Evolutionary conservation across 1,140 invertebrate genomes (phyloP).

Genomic region (Teleogryllus occipitalis): DNA sequence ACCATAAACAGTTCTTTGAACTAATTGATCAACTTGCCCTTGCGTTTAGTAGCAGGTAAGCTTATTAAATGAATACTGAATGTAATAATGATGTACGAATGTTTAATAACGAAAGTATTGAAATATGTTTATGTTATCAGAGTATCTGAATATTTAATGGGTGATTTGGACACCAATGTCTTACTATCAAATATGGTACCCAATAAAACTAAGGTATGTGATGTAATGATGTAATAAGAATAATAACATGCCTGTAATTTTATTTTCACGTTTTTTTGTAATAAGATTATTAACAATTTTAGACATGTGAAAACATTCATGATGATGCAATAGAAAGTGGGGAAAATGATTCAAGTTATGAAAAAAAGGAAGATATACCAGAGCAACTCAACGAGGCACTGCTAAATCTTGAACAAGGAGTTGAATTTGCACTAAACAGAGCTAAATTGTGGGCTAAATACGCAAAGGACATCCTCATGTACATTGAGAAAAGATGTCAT

Average conservation of each 20-base stretch:
- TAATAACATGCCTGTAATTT: too few species aligned
- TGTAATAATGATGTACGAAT: neutral
- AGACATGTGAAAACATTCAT: slow-evolving; percentile 35
- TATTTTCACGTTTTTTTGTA: too few species aligned
- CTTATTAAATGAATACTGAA: neutral
- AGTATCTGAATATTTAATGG: slow-evolving; percentile 49
- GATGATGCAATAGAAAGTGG: slow-evolving; percentile 26
- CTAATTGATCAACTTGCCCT: slow-evolving; percentile 45
- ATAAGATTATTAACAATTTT: neutral
- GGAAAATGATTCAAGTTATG: slow-evolving; percentile 12
- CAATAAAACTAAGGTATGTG: slow-evolving; percentile 33
- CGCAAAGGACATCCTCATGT: slow-evolving; percentile 44
- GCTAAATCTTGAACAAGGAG: slow-evolving; percentile 38
- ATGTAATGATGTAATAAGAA: neutral
- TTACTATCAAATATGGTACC: slow-evolving; percentile 29
- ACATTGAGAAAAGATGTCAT: slow-evolving; percentile 44
- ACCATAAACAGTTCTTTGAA: slow-evolving; percentile 39
- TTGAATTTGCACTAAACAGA: slow-evolving; percentile 42
- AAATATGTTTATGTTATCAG: slow-evolving; percentile 34
- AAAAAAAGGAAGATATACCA: slow-evolving; percentile 21
- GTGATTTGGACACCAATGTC: slow-evolving; percentile 38
- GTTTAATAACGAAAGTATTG: neutral
- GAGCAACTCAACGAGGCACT: slow-evolving; percentile 31
- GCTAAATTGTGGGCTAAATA: slow-evolving; percentile 51
- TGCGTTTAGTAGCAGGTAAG: slow-evolving; percentile 46